Evolutionary conservation across 2,113 vertebrate genomes (phyloP).

Genomic region (Hepsetus odoe): DNA sequence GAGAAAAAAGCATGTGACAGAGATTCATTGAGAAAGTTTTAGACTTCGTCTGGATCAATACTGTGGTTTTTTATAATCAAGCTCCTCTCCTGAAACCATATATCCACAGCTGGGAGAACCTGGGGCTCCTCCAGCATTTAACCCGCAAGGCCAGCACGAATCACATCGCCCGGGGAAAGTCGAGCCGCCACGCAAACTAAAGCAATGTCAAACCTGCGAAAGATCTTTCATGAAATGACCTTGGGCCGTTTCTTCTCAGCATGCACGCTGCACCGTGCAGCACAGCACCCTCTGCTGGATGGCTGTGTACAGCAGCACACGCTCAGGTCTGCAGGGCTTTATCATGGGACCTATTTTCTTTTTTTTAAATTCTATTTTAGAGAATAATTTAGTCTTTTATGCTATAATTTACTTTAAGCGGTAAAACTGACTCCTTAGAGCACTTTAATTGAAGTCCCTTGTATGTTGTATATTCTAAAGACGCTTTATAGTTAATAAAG

Average conservation of each 20-base stretch:
- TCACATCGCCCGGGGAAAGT: background rate
- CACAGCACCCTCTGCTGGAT: background rate
- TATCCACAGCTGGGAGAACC: conserved; percentile 33
- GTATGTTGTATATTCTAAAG: too few relatives aligned
- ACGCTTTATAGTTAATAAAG: too few relatives aligned
- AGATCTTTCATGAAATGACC: conserved; percentile 9
- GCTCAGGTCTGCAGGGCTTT: too few relatives aligned
- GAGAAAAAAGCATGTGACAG: background rate
- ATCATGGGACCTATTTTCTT: too few relatives aligned
- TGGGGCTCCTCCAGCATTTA: conserved; percentile 1
- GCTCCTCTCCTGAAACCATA: conserved; percentile 53
- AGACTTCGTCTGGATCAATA: conserved; percentile 50
- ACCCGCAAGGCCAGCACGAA: background rate
- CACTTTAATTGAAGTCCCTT: too few relatives aligned
- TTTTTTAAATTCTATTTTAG: too few relatives aligned
- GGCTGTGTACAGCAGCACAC: background rate
- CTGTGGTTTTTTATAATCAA: conserved; percentile 51
- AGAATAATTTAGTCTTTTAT: too few relatives aligned
- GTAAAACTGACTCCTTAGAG: too few relatives aligned
- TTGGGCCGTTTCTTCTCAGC: conserved; percentile 4
- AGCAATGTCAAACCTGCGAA: background rate
- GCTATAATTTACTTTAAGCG: too few relatives aligned
- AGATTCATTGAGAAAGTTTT: conserved; percentile 31
- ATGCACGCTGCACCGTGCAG: too few relatives aligned
- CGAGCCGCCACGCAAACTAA: background rate